Conservation (phyloP, 2,113 vertebrate genomes). For the Lepisosteus osseus region DNA sequence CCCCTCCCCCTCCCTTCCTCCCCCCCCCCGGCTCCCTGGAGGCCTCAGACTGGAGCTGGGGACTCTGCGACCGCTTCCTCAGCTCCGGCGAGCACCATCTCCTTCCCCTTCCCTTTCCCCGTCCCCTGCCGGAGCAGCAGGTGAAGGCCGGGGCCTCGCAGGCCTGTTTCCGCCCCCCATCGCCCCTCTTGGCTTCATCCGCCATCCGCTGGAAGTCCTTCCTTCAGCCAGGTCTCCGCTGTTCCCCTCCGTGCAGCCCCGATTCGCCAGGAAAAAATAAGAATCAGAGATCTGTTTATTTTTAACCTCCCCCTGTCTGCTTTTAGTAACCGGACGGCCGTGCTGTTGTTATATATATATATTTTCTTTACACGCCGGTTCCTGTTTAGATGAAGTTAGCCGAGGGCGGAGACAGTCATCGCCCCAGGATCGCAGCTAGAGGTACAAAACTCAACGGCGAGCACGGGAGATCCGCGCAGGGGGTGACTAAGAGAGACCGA, state of each 20-base stretch:
- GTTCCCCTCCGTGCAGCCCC: slow-evolving; percentile 15
- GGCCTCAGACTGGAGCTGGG: too few relatives aligned
- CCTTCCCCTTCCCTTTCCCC: not conserved
- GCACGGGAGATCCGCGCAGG: too few relatives aligned
- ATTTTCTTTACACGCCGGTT: slow-evolving; percentile 8
- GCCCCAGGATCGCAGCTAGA: not conserved
- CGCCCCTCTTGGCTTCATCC: slow-evolving; percentile 16
- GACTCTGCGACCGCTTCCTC: not conserved
- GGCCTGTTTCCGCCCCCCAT: not conserved
- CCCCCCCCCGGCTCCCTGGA: not conserved
- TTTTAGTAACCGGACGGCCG: too few relatives aligned
- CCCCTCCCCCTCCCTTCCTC: slow-evolving; percentile 1
- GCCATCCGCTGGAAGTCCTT: slow-evolving; percentile 13
- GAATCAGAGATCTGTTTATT: too few relatives aligned
- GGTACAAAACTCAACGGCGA: too few relatives aligned
- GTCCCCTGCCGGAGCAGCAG: not conserved
- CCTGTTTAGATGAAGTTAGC: slow-evolving; percentile 13
- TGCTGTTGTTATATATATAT: not conserved
- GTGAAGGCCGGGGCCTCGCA: slow-evolving; percentile 15
- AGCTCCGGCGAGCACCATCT: not conserved
- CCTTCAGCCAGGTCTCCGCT: not conserved
- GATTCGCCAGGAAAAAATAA: slow-evolving; percentile 22
- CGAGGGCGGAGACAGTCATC: not conserved
- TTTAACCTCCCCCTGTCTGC: too few relatives aligned
- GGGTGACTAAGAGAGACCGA: too few relatives aligned